Evolutionary conservation across 2,113 vertebrate genomes (phyloP).

Genomic region (Caranx melampygus): DNA sequence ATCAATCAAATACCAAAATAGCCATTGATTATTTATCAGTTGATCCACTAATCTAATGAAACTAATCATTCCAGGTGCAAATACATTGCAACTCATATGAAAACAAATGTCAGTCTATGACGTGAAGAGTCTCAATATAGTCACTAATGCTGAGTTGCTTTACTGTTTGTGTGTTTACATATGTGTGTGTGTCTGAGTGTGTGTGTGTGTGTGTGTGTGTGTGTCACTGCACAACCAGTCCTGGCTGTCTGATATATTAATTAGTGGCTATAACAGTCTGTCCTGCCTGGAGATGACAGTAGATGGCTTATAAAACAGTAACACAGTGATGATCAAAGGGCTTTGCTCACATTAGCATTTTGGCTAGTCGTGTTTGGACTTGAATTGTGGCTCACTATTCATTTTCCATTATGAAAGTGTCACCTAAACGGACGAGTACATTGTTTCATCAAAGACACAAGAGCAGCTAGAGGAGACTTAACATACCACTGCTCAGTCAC

Average conservation of each 20-base stretch:
- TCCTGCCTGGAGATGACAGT: constrained; percentile 76
- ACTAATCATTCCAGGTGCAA: neutral
- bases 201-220: constrained; percentile 11
- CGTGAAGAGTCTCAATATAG: neutral
- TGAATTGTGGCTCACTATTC: constrained; percentile 45
- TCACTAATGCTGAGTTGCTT: neutral
- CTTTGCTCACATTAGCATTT: constrained; percentile 78
- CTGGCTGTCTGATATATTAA: constrained; percentile 64
- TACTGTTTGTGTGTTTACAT: neutral
- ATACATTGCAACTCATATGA: neutral
- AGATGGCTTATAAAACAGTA: constrained; percentile 73
- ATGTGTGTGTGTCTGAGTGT: constrained; percentile 14
- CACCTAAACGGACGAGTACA: constrained; percentile 30
- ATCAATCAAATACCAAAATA: neutral
- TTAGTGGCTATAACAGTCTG: constrained; percentile 62
- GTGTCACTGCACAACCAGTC: constrained; percentile 18
- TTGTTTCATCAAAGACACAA: constrained; percentile 23
- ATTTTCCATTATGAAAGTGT: constrained; percentile 62
- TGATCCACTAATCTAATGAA: neutral
- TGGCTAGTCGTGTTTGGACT: constrained; percentile 73
- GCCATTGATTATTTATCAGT: neutral
- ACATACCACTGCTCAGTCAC: neutral
- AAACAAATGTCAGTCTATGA: neutral
- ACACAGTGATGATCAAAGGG: constrained; percentile 79
- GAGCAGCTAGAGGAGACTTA: neutral